Base-by-base conservation (phyloP, 2,113 vertebrate genomes). In the Prionailurus viverrinus region DNA sequence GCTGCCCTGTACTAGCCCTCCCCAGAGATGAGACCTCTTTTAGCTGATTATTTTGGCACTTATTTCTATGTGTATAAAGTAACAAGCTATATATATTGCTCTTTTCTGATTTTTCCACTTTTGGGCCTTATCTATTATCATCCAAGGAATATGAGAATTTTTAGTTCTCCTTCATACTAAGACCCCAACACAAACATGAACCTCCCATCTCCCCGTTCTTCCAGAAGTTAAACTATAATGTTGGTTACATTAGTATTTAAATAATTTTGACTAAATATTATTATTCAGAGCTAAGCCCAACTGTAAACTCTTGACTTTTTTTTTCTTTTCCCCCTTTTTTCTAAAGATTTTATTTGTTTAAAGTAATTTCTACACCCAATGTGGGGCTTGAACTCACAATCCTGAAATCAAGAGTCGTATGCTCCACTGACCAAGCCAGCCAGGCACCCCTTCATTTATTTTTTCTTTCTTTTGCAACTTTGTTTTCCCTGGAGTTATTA, bases 191-290 rank as follows among this genome's bases (percentile, higher is more conserved):
- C 65, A 78, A 69, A 94, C 80, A 97, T n/a, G 79, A 7, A 84
- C n/a, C 51, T 87, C 36, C 51, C 63, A 82, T 23, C 3, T 15
- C 76, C 15, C 10, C 33, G 58, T 78, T 89, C 78, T 97, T 66
- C 58, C 13, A 94, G 76, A 41, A 94, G 68, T 89, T 89, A 91
- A 93, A 91, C 3, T 36, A 69, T 71, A 88, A 89, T 90, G 71
- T 76, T 94, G 65, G 55, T 74, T 96, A 63, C 2, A 91, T 82
- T 23, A 94, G 33, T 76, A 96, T 68, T 86, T 61, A 86, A 80
- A 55, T 55, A 61, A 95, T 83, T 91, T 97, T 80, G 66, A 82
- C 58, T 66, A n/a, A 85, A 86, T 76, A 95, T 45, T 69, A 92
- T 78, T 92, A 86, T 90, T 95, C 48, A 85, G 58, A 92, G 27